Conservation (phyloP, 2,888 invertebrate genomes). For the Hofmannophila pseudospretella region DNA sequence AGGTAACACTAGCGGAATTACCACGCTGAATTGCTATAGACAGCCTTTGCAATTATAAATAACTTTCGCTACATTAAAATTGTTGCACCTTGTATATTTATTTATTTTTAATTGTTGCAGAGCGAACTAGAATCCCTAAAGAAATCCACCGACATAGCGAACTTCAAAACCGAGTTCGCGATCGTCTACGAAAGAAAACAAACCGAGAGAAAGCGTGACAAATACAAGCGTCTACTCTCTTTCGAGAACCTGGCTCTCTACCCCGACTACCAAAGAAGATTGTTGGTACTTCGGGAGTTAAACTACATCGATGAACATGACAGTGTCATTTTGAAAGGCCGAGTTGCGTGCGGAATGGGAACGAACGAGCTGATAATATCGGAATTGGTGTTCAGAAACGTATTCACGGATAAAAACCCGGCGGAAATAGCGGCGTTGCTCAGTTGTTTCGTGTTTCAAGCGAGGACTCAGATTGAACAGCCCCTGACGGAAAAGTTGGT, state of each 20-base stretch:
- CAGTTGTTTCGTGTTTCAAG: slow-evolving; percentile 95
- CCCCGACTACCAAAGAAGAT: slow-evolving; percentile 92
- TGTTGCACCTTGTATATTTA: too few relatives aligned
- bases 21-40: too few relatives aligned
- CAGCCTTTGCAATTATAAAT: too few relatives aligned
- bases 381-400: slow-evolving; percentile 93
- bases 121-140: slow-evolving; percentile 65
- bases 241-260: slow-evolving; percentile 91
- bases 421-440: slow-evolving; percentile 96
- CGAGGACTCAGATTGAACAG: slow-evolving; percentile 81
- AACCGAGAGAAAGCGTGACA: slow-evolving; percentile 82
- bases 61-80: too few relatives aligned
- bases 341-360: slow-evolving; percentile 70
- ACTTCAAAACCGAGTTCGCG: slow-evolving; percentile 88
- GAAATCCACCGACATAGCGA: slow-evolving; percentile 84
- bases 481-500: slow-evolving; percentile 78
- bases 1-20: too few relatives aligned
- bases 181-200: slow-evolving; percentile 85
- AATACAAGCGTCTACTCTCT: slow-evolving; percentile 86
- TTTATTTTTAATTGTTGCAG: slow-evolving; percentile 39
- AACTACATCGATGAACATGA: slow-evolving; percentile 80
- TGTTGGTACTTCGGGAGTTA: slow-evolving; percentile 85
- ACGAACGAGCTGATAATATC: slow-evolving; percentile 94
- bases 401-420: slow-evolving; percentile 89
- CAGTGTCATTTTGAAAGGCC: slow-evolving; percentile 62